These are phyloP conservation scores for Melanocharis versteri DNA, from an alignment of 2,113 vertebrate genomes.

Conservation along the genomic window DNA sequence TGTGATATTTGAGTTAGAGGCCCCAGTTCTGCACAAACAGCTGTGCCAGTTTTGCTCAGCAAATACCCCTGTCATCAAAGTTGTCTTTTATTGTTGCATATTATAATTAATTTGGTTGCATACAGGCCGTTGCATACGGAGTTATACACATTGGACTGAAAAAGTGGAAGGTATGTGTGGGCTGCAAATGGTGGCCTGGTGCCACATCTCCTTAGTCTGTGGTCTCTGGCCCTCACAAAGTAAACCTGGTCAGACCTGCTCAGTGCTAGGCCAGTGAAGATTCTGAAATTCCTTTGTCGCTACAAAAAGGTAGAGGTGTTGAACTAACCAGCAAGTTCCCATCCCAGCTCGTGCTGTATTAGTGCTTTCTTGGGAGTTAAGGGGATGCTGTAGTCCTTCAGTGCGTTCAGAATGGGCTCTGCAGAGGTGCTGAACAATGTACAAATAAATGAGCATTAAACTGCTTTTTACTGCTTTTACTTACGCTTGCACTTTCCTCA, in stretches of 20 bases:
- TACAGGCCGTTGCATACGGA: background rate
- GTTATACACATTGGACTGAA: background rate
- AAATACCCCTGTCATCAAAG: background rate
- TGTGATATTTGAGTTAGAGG: background rate
- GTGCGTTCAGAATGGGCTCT: background rate
- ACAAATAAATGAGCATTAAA: background rate
- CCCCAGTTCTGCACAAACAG: background rate
- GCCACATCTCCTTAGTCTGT: background rate
- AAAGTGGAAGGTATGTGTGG: background rate
- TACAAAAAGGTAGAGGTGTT: background rate
- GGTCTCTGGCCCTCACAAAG: background rate
- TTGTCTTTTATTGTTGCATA: background rate
- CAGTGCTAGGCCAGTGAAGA: background rate
- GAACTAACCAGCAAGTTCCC: background rate
- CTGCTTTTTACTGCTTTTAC: conserved; percentile 16
- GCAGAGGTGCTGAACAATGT: background rate
- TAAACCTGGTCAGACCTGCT: background rate
- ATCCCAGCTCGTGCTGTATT: background rate
- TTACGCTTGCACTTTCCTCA: background rate
- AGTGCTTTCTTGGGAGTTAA: background rate
- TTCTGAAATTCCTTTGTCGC: background rate
- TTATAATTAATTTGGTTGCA: background rate
- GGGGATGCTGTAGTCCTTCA: background rate
- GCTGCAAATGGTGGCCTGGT: background rate
- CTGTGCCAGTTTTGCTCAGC: background rate